phyloP scores from a whole-genome alignment of 92 coral and sea anemone species.

The Metridium senile region DNA sequence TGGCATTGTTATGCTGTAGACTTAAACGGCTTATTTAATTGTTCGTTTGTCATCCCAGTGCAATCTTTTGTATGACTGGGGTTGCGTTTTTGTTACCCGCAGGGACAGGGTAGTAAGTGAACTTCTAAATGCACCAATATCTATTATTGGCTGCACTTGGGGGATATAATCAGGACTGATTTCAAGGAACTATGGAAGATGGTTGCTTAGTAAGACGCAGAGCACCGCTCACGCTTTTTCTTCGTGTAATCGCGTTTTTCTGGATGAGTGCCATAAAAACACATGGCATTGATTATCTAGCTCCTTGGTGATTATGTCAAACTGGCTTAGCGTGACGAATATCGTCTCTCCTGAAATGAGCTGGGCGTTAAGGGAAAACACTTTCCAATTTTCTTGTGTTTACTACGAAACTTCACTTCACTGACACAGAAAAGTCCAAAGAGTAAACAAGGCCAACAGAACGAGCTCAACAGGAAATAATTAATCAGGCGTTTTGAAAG shows the following conservation, averaged over 20 bases:
- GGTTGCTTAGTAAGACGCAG: conserved; percentile 2
- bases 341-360: conserved; percentile 16
- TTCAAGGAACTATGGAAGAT: background rate
- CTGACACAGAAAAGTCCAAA: conserved; percentile 11
- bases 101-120: conserved; percentile 11
- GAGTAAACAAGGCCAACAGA: conserved; percentile 67
- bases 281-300: conserved; percentile 87
- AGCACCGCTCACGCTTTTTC: conserved; percentile 26
- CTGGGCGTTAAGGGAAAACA: conserved; percentile 40
- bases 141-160: conserved; percentile 7
- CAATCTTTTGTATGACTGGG: conserved; percentile 45
- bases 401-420: background rate
- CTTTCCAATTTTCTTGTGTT: background rate
- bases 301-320: conserved; percentile 27
- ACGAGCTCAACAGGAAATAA: conserved; percentile 89
- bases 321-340: conserved; percentile 44
- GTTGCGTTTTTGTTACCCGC: conserved; percentile 52
- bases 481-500: conserved; percentile 74
- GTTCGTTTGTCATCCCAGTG: conserved; percentile 94
- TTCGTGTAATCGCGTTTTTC: conserved; percentile 36
- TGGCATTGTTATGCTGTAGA: conserved; percentile 79
- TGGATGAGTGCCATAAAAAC: conserved; percentile 87
- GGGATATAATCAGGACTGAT: background rate
- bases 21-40: conserved; percentile 98
- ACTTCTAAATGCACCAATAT: conserved; percentile 20